Base-by-base conservation (phyloP, 2,888 invertebrate genomes). In the Drosophila villosipedis region DNA sequence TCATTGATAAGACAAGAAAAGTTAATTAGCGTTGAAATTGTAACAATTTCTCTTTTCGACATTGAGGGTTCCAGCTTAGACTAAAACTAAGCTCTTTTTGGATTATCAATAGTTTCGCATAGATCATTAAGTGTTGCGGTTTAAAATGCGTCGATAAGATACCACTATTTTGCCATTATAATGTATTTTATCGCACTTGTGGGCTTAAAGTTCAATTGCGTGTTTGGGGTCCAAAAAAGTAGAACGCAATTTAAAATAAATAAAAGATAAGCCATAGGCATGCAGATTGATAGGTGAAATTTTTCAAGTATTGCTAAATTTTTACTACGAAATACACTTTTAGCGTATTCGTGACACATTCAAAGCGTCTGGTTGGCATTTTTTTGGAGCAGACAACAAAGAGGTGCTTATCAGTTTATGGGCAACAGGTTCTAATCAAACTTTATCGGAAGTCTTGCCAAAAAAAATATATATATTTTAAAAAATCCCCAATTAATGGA, bases 181-280 rank as follows among this genome's bases (percentile, higher is more conserved):
- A 74, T 63, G 47, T 50, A 19, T 28, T 61, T 53, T 78, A 78
- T 76, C 52, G 37, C 64, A 43, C 35, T 70, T 54, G 33, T 22
- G 16, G 28, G 67, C 47, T 37, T 64, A 80, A 78, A 78, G 78
- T 78, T 76, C 76, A 76, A 65, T 68, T 68, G 41, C 39, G 35
- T 47, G 25, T 12, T 62, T 68, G 76, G 68, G 71, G 31, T 30
- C 39, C 35, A 39, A 62, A 50, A 68, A 79, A 68, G 30, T 84
- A 85, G 68, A 85, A 83, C 84, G 84, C 84, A 88, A 80, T 85
- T 81, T 54, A 22, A 52, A 43, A 47, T 47, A 47, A 53, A 2
- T n/a, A 12, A 9, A 4, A 25, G 75, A 83, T 82, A 76, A 65
- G 73, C 31, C n/a, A 0, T 31, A 33, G 60, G 60, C 72, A 73